These are phyloP conservation scores for Pantala flavescens DNA, from an alignment of 1,140 invertebrate species.

Conservation along the genomic window DNA sequence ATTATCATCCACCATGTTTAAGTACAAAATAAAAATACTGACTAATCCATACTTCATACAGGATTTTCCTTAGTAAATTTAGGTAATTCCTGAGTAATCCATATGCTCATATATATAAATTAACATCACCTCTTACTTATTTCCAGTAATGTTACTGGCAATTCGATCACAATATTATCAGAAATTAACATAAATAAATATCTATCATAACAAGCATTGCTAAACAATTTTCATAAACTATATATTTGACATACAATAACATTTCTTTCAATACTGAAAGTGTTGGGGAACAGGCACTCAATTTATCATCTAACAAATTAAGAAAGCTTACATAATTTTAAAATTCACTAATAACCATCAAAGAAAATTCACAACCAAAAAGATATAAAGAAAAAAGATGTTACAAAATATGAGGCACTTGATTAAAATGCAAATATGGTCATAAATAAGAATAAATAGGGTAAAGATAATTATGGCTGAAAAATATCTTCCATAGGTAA, in stretches of 20 bases:
- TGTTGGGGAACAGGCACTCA: neutral
- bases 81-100: neutral
- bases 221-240: neutral
- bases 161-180: too few species aligned
- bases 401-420: neutral
- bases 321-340: neutral
- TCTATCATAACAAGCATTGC: neutral
- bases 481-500: neutral
- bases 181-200: neutral
- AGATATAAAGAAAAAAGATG: too few species aligned
- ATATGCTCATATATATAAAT: neutral
- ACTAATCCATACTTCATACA: neutral
- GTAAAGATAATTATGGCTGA: neutral
- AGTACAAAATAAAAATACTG: conserved; percentile 7
- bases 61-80: neutral
- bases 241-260: neutral
- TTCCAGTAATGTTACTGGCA: too few species aligned
- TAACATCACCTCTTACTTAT: too few species aligned
- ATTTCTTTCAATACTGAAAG: neutral
- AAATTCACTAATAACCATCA: neutral
- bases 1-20: neutral
- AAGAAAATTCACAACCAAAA: neutral
- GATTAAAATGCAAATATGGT: neutral
- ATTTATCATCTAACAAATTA: neutral
- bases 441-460: neutral